Base-by-base conservation (phyloP, 2,113 vertebrate genomes). In the Lepus americanus region DNA sequence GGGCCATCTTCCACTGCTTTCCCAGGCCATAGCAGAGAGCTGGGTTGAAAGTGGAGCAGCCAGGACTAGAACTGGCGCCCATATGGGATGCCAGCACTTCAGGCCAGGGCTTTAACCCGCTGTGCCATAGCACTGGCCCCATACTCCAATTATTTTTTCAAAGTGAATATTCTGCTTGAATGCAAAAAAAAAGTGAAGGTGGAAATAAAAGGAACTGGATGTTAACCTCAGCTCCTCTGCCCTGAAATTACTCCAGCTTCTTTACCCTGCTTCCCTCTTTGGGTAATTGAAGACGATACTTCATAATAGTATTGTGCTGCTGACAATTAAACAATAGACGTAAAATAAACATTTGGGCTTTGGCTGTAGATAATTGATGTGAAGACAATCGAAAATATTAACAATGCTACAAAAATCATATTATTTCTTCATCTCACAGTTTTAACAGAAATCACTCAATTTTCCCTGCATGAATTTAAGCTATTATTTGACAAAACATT, bases 381-480 rank as follows among this genome's bases (percentile, higher is more conserved):
- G 10, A 86, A 89, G 90, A 85, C 6, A 31, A 20, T 53, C 90
- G 73, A 82, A 83, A 94, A 87, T 81, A 66, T 69, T 55, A 81
- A 36, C 9, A 69, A 53, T 73, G n/a, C 13, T 72, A 53, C 9
- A 17, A 25, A 86, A 96, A 79, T 90, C 94, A n/a, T 86, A 96
- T 92, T 96, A 39, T 92, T 80, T 81, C 87, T 97, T 97, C 61
- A 97, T 69, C 74, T 97, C 93, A 84, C 90, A 83, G 89, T 96
- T 97, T 97, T 59, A 98, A 66, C 85, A 94, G 55, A 96, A 92
- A 96, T 95, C 83, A 53, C 93, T 96, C 87, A 90, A 95, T 31
- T 97, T 97, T 87, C 78, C 94, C 27, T 59, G 67, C 95, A 94
- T 94, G 84, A 87, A 82, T 89, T 83, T 17, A 70, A 63, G 33